Conservation (phyloP, 2,888 invertebrate species). For the Caprella mutica region DNA sequence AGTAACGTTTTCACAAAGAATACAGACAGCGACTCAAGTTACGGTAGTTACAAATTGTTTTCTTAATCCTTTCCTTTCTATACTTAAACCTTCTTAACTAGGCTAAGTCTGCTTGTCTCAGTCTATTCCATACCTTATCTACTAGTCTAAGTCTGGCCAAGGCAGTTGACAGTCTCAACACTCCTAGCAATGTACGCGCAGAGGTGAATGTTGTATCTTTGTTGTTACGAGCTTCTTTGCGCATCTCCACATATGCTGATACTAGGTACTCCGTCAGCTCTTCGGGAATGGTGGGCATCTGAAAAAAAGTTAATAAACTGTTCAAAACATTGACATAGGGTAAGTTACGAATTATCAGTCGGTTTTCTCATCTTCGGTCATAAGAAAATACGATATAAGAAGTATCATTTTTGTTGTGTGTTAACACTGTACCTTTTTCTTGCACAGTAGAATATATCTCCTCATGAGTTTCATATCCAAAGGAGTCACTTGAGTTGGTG, state of each 20-base stretch:
- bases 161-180: slow-evolving; percentile 53
- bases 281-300: slow-evolving; percentile 70
- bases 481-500: slow-evolving; percentile 58
- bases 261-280: slow-evolving; percentile 80
- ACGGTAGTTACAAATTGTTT: no score
- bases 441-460: slow-evolving; percentile 82
- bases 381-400: no score
- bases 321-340: no score
- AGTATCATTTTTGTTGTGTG: no score
- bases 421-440: slow-evolving; percentile 49
- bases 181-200: slow-evolving; percentile 83
- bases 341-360: no score
- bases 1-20: no score
- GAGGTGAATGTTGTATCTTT: slow-evolving; percentile 89
- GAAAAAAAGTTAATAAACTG: no score
- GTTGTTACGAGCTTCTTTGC: slow-evolving; percentile 72
- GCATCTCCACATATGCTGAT: slow-evolving; percentile 50
- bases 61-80: no score
- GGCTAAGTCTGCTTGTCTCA: no score
- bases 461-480: slow-evolving; percentile 87
- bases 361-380: no score
- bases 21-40: no score
- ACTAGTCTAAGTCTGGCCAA: slow-evolving; percentile 35
- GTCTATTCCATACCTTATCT: slow-evolving; percentile 22
- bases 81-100: no score